These are phyloP conservation scores for Gobio gobio DNA, from an alignment of 2,113 vertebrate species.

Conservation along the genomic window DNA sequence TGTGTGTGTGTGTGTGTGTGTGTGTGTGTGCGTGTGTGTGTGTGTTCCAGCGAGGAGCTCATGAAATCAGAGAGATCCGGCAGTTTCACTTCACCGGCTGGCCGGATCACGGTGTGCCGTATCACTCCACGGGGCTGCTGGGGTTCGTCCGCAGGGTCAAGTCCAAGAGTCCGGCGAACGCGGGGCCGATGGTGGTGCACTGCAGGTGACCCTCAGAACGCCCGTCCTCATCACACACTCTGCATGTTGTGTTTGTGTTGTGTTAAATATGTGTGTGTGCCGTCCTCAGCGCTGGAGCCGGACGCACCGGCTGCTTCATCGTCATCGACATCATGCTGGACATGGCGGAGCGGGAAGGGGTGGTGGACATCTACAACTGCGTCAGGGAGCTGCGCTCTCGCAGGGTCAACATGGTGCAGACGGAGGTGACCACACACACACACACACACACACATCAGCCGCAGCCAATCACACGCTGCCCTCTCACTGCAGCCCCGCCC, in stretches of 20 bases:
- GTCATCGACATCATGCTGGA: slow-evolving; percentile 99
- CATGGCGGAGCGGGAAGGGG: slow-evolving; percentile 96
- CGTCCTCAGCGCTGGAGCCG: slow-evolving; percentile 86
- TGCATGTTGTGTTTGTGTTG: not conserved
- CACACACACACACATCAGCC: not conserved
- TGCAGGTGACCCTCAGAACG: slow-evolving; percentile 78
- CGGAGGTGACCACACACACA: slow-evolving; percentile 80
- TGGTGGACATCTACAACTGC: slow-evolving; percentile 97
- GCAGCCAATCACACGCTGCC: not conserved
- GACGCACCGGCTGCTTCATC: slow-evolving; percentile 95
- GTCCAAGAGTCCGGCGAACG: slow-evolving; percentile 86
- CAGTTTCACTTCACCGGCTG: slow-evolving; percentile 98
- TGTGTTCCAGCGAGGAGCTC: slow-evolving; percentile 83
- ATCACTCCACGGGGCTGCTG: slow-evolving; percentile 92
- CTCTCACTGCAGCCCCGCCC: not conserved
- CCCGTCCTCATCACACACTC: not conserved
- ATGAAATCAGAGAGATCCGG: slow-evolving; percentile 95
- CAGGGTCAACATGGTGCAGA: slow-evolving; percentile 98
- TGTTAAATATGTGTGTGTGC: not conserved
- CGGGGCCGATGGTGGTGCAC: slow-evolving; percentile 90
- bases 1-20: too few relatives aligned
- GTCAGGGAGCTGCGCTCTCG: slow-evolving; percentile 93
- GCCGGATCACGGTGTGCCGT: slow-evolving; percentile 96
- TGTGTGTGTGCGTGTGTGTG: slow-evolving; percentile 20
- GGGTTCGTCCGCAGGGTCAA: slow-evolving; percentile 94